phyloP scores from a whole-genome alignment of 2,113 vertebrate genomes.

The Leiothrix lutea region DNA sequence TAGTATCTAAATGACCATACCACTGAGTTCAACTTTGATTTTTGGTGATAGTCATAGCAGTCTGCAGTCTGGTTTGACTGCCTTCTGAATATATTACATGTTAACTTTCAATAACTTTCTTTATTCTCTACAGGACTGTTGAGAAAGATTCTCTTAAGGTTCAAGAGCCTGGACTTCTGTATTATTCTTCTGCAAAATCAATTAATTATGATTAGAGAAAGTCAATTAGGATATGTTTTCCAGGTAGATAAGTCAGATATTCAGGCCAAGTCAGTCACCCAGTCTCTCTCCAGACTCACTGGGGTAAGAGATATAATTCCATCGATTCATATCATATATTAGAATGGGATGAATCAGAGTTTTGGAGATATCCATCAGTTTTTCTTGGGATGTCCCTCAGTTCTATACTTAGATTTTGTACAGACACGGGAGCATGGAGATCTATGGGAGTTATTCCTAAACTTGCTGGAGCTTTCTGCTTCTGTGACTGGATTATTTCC shows the following conservation, averaged over 20 bases:
- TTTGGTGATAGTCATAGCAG: neutral
- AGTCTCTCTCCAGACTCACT: neutral
- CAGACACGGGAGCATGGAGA: rapidly evolving
- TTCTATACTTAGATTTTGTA: neutral
- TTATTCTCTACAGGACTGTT: neutral
- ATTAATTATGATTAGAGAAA: neutral
- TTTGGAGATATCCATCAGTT: neutral
- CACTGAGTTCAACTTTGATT: neutral
- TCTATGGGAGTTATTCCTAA: neutral
- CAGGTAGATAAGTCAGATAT: neutral
- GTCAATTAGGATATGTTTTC: neutral
- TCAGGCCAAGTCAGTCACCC: neutral
- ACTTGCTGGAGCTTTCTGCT: neutral
- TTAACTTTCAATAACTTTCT: neutral
- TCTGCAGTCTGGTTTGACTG: neutral
- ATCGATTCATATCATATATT: neutral
- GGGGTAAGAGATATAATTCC: neutral
- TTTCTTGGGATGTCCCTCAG: neutral
- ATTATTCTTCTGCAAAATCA: neutral
- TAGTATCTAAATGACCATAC: neutral
- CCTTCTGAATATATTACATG: neutral
- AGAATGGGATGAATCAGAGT: neutral
- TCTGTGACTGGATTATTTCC: neutral
- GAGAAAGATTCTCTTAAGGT: neutral
- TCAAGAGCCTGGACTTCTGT: neutral